These are phyloP conservation scores for Cephus pulcher DNA, from an alignment of 2,888 invertebrate species.

Conservation along the genomic window DNA sequence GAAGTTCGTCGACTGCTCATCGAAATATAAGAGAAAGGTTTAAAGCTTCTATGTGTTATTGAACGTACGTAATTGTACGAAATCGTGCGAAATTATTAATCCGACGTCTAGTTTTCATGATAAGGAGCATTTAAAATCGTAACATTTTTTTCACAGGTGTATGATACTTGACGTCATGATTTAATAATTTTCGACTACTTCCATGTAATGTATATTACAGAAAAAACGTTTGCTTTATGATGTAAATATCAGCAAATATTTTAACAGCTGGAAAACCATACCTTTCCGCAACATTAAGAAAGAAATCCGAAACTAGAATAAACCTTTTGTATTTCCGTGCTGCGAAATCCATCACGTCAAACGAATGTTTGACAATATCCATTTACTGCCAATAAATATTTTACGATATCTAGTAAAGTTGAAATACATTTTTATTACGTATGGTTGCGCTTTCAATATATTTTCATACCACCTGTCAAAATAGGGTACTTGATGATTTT, in stretches of 20 bases:
- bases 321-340: neutral
- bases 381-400: neutral
- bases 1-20: neutral
- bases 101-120: neutral
- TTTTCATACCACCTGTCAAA: neutral
- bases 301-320: neutral
- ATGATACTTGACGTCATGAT: neutral
- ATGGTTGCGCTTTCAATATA: neutral
- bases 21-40: neutral
- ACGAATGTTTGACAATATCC: neutral
- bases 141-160: neutral
- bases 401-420: neutral
- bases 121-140: neutral
- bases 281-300: neutral
- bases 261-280: neutral
- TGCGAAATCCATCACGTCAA: neutral
- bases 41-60: neutral
- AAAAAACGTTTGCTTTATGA: neutral
- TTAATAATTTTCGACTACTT: neutral
- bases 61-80: neutral
- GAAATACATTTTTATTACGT: neutral
- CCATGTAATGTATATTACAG: neutral
- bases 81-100: neutral
- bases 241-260: neutral
- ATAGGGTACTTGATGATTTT: no score